Evolutionary conservation across 2,113 vertebrate genomes (phyloP), one percentile per base, ranked within the genome.

Genomic region (Urocitellus parryii): DNA sequence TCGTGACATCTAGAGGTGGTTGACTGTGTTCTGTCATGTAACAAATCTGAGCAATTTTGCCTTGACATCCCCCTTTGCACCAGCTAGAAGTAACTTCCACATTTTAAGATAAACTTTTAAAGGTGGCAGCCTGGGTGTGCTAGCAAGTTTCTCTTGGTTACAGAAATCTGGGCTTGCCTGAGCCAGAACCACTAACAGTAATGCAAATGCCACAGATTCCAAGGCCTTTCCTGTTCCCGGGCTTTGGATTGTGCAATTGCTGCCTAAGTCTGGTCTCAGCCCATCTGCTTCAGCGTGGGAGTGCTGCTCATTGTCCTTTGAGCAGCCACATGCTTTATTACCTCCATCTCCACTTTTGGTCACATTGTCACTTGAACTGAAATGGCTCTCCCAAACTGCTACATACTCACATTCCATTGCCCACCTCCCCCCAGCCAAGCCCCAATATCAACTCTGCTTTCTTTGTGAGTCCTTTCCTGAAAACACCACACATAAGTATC

Each of bases 81-180:
- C 65, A 77, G 27, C 11, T 18, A 9, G 70, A 78, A 86, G 92
- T 93, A 79, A 76, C 73, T 83, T 96, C 68, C 85, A 25, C 58
- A 79, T 94, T 93, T 82, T 83, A 93, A 96, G 96, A 80, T 94
- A 51, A 13, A 34, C 58, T 96, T 97, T 97, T 86, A 89, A 93
- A 97, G 74, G 63, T 17, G 5, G 56, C 92, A 82, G 82, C 81
- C 0, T 89, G 91, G 74, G 74, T 84, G 94, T 93, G 68, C 84
- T 22, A 45, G 73, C 65, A 17, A 20, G n/a, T n/a, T 87, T 97
- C 92, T 88, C 84, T 74, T 48, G 77, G 72, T 95, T 74, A 20
- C 0, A 81, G 97, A 91, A 83, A 96, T 58, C 78, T 63, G 74
- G 86, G 74, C 94, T 96, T 91, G 91, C 42, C 92, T 81, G 85